Base-by-base conservation (phyloP, 1,140 invertebrate species). In the Eubasilissa regina region DNA sequence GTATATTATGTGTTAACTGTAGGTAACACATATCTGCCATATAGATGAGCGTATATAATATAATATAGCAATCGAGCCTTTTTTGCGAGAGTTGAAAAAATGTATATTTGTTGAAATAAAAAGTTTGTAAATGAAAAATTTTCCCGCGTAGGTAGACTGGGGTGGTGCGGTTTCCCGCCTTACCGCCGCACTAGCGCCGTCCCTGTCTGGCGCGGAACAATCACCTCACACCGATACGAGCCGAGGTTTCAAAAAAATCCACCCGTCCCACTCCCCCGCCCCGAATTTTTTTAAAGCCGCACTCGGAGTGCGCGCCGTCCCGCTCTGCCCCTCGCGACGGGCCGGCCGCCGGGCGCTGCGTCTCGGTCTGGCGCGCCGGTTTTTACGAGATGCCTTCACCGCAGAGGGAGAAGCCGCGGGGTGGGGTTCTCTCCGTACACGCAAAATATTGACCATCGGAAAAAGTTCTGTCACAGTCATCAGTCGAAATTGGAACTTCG, bases 361-460 rank as follows among this genome's bases (percentile, higher is more conserved):
- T 89, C 88, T 89, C 88, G 85, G 88, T 89, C 87, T 87, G 86
- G 84, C 88, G 80, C 81, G 76, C 81, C 81, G 76, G 77, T 89
- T 89, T 89, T 89, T 89, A 89, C 88, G 88, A 89, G 88, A 89
- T 87, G 87, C 84, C 86, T 87, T 86, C 87, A 86, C 87, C 86
- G 85, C 75, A 68, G 58, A 51, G 77, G 72, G 79, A 78, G 74
- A 76, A 76, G 62, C 87, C 86, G 87, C 87, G 87, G 86, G 85
- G 88, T 86, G 87, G 86, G 87, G 83, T 85, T 86, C 85, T 86
- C 86, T 86, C 85, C 86, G 86, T 86, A 86, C 87, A 89, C 87
- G 86, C 87, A 88, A 89, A 89, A 89, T 89, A 89, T 89, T 89
- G 88, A 89, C 88, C 88, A 89, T 89, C 87, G 88, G 88, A 89